Conservation (phyloP, 2,113 vertebrate genomes). For the Falcunculus frontatus region DNA sequence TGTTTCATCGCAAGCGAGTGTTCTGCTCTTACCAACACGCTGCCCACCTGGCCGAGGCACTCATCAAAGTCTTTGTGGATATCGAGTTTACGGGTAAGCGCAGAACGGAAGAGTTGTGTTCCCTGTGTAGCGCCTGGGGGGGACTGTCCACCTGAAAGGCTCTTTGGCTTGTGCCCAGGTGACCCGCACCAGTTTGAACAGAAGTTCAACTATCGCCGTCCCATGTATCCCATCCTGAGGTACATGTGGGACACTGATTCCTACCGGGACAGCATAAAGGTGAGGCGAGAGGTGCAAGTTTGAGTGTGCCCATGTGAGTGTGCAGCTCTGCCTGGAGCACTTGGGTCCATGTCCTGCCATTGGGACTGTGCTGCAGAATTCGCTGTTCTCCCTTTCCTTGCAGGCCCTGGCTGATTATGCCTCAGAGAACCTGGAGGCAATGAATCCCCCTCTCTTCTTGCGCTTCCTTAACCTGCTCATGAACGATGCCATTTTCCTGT, state of each 20-base stretch:
- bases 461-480: conserved; percentile 95
- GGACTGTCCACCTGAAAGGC: neutral
- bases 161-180: conserved; percentile 65
- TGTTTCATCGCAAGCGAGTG: conserved; percentile 91
- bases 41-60: conserved; percentile 87
- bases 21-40: conserved; percentile 88
- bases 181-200: conserved; percentile 99
- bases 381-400: neutral
- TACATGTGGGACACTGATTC: conserved; percentile 93
- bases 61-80: conserved; percentile 97
- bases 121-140: neutral
- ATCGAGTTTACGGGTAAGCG: conserved; percentile 93
- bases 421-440: conserved; percentile 94
- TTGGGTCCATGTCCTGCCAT: fast-evolving
- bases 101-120: fast-evolving
- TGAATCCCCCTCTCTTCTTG: conserved; percentile 93
- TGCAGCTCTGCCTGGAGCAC: fast-evolving
- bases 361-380: neutral
- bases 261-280: conserved; percentile 94
- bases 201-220: conserved; percentile 98
- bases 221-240: conserved; percentile 96
- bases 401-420: conserved; percentile 91
- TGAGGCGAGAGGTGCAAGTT: neutral
- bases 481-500: conserved; percentile 95
- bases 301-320: neutral